phyloP scores from a whole-genome alignment of 2,797 vertebrate species.

The Myotis daubentonii region DNA sequence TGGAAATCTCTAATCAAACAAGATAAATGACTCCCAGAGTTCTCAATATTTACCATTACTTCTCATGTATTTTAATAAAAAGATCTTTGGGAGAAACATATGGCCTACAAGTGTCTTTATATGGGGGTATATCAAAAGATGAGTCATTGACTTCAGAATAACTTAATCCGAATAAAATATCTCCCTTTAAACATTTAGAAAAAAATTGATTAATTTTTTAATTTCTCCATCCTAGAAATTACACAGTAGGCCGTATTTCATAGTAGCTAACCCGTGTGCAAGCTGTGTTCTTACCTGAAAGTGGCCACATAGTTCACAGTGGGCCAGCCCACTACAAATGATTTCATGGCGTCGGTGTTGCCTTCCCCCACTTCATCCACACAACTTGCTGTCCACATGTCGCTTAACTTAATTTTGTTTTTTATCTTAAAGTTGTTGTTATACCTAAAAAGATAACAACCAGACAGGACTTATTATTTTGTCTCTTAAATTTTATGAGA shows the following conservation, averaged over 20 bases:
- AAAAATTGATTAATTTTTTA: neutral
- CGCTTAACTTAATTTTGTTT: conserved; percentile 82
- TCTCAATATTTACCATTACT: neutral
- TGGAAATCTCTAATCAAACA: neutral
- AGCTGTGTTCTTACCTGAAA: conserved; percentile 90
- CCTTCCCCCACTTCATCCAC: conserved; percentile 96
- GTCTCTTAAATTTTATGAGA: conserved; percentile 35
- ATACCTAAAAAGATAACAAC: conserved; percentile 68
- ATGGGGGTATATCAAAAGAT: neutral
- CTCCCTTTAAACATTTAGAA: conserved; percentile 7
- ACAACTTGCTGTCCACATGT: conserved; percentile 96
- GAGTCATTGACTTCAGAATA: neutral
- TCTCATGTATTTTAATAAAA: neutral
- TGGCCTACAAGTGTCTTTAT: neutral
- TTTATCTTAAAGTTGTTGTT: conserved; percentile 80
- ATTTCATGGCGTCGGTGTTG: conserved; percentile 88
- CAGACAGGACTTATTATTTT: conserved; percentile 43
- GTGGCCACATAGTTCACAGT: conserved; percentile 95
- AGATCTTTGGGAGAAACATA: neutral
- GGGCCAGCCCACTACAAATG: conserved; percentile 97
- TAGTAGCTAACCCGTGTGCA: neutral
- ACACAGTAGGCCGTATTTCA: neutral
- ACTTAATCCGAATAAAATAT: neutral
- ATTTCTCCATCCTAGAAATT: neutral
- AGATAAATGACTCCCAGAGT: neutral